Percentiles rank a stretch among this genome's conserved stretches.
These are phyloP conservation scores for Toxotes jaculatrix DNA, from an alignment of 2,113 vertebrate species.

Conservation along the genomic window DNA sequence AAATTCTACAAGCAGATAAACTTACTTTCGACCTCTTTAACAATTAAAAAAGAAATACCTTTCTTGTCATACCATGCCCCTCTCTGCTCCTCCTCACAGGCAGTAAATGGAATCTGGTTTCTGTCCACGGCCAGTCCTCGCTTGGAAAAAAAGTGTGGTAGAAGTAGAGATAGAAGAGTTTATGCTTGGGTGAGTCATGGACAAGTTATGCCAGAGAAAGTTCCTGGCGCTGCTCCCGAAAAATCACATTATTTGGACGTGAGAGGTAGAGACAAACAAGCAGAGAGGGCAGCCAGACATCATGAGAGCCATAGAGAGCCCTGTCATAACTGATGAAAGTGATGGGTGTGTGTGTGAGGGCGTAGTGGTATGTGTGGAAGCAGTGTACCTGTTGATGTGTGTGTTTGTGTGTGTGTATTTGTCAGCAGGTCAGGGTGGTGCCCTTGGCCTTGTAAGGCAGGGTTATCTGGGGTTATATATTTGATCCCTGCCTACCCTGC, in stretches of 20 bases:
- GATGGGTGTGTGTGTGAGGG: conserved; percentile 36
- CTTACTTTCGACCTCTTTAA: neutral
- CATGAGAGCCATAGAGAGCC: conserved; percentile 47
- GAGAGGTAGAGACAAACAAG: conserved; percentile 46
- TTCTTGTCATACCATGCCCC: neutral
- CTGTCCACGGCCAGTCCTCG: conserved; percentile 37
- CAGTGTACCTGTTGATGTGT: conserved; percentile 40
- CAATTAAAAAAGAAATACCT: neutral
- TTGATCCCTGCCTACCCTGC: conserved; percentile 60
- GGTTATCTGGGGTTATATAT: conserved; percentile 81
- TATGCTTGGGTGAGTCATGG: conserved; percentile 68
- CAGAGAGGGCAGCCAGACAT: conserved; percentile 63
- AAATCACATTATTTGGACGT: conserved; percentile 72
- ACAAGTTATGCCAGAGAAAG: conserved; percentile 69
- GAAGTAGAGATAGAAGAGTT: conserved; percentile 68
- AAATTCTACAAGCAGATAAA: neutral
- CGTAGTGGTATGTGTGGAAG: conserved; percentile 4
- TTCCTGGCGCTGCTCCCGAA: conserved; percentile 79
- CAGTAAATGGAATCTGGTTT: conserved; percentile 60
- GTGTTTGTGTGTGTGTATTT: conserved; percentile 38
- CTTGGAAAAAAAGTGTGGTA: conserved; percentile 60
- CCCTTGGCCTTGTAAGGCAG: conserved; percentile 81
- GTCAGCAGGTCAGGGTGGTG: conserved; percentile 67
- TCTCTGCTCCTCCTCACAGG: neutral
- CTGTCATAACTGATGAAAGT: conserved; percentile 67